Evolutionary conservation across 2,888 invertebrate species (phyloP), one percentile per base, ranked within the genome.

Genomic region (Lordiphosa fenestrarum): DNA sequence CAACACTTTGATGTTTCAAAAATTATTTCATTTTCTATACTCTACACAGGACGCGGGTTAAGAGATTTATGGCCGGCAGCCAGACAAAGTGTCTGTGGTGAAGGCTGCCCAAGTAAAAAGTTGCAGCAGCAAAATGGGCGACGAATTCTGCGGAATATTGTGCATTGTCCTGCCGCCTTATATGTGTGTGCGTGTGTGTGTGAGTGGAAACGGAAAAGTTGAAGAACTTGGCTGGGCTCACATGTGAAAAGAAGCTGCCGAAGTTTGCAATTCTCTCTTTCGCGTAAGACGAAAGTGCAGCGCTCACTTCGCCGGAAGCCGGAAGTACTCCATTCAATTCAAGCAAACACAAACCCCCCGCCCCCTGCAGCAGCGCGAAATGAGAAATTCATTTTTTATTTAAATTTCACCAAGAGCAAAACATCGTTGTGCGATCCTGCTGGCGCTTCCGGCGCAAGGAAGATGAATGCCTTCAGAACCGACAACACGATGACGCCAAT

Each of bases 21-120:
- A 78, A 77, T 78, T 69, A 76, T 82, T 84, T 84, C 56, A 74
- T 73, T 68, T 70, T 64, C 69, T 64, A 58, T 65, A 70, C 57
- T 54, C 44, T n/a, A 49, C 57, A 63, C 69, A 78, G 80, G 71
- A 73, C 80, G 71, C 64, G 71, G 66, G 58, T 82, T 61, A 63
- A 44, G 39, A 86, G 85, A 88, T 88, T 88, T 89, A 88, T 89
- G 76, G 68, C 73, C 73, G 67, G 71, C 67, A 76, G 75, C 85
- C 85, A 88, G 88, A 87, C 88, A 84, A 81, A 83, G 77, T 87
- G 88, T 87, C 87, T 88, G 85, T 82, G 84, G 73, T 84, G 70
- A 70, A 78, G 30, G 30, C 30, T 30, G 30, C 30, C 30, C 30
- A 44, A 44, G 72, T 75, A 85, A 73, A 58, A 68, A 64, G 61